These are phyloP conservation scores for Carposina sasakii DNA, from an alignment of 1,140 invertebrate genomes.

Conservation along the genomic window DNA sequence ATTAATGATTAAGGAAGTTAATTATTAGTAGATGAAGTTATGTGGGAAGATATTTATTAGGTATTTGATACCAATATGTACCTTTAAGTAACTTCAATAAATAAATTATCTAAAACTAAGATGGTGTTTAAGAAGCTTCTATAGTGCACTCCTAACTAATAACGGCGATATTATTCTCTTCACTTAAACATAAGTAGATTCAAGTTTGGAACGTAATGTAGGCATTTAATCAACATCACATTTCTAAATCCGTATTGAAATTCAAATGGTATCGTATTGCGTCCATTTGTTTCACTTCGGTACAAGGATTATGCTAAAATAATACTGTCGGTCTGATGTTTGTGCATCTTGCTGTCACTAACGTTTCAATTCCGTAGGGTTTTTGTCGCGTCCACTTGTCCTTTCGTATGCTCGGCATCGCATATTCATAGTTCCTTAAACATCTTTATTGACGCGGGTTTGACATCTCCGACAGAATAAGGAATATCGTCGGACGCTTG, in stretches of 20 bases:
- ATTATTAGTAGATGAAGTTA: too few relatives aligned
- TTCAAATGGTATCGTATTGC: conserved; percentile 63
- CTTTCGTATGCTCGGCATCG: conserved; percentile 43
- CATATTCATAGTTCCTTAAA: conserved; percentile 68
- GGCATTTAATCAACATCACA: conserved; percentile 59
- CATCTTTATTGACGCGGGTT: conserved; percentile 66
- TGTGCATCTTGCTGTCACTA: conserved; percentile 68
- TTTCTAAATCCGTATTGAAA: conserved; percentile 61
- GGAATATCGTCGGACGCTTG: conserved; percentile 35
- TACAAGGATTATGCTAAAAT: conserved; percentile 71
- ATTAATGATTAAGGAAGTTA: too few relatives aligned
- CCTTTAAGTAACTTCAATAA: too few relatives aligned
- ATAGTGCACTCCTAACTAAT: too few relatives aligned
- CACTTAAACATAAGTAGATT: conserved; percentile 48
- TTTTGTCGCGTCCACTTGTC: conserved; percentile 59
- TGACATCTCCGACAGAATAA: conserved; percentile 51
- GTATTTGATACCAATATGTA: too few relatives aligned
- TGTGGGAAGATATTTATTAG: too few relatives aligned
- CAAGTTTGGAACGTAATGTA: conserved; percentile 51
- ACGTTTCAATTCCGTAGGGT: conserved; percentile 66
- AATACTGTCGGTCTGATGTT: conserved; percentile 64
- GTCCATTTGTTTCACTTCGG: conserved; percentile 60
- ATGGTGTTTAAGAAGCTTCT: too few relatives aligned
- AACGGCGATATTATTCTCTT: too few relatives aligned
- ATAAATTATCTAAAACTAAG: too few relatives aligned